These are phyloP conservation scores for Pristionchus mayeri DNA, from an alignment of 2,888 invertebrate genomes.

Conservation along the genomic window DNA sequence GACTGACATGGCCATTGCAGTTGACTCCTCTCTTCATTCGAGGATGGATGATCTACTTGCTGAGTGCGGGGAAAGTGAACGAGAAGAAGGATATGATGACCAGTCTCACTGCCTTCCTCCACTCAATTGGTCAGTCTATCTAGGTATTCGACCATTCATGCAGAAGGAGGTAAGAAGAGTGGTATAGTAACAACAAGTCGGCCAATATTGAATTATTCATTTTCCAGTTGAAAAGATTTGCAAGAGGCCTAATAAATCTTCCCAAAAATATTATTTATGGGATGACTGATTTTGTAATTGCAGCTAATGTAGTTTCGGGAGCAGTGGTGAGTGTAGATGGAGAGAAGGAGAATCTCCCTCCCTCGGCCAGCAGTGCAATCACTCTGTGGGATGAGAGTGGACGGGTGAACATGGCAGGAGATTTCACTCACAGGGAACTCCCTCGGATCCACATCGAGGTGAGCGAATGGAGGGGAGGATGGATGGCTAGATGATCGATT, in stretches of 20 bases:
- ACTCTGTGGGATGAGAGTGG: conserved; percentile 22
- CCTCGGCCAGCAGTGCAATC: background rate
- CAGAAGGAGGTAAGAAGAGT: too few species aligned
- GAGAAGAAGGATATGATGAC: conserved; percentile 47
- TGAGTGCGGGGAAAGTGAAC: background rate
- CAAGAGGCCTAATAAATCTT: too few species aligned
- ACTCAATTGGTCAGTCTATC: conserved; percentile 6
- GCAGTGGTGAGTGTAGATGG: background rate
- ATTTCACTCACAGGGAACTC: background rate
- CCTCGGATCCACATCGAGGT: conserved; percentile 20
- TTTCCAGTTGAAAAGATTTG: too few species aligned
- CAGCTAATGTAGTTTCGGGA: background rate
- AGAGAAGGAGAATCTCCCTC: background rate
- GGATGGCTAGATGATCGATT: background rate
- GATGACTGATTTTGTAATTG: background rate
- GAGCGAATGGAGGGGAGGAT: background rate
- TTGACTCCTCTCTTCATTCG: conserved; percentile 43
- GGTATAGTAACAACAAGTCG: too few species aligned
- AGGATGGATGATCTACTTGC: conserved; percentile 42
- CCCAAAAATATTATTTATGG: too few species aligned
- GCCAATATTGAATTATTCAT: background rate
- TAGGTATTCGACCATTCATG: background rate
- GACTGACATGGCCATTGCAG: conserved; percentile 5
- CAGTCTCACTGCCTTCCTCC: background rate
- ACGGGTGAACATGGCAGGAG: background rate